phyloP scores from a whole-genome alignment of 2,113 vertebrate genomes.

The Jaculus jaculus region DNA sequence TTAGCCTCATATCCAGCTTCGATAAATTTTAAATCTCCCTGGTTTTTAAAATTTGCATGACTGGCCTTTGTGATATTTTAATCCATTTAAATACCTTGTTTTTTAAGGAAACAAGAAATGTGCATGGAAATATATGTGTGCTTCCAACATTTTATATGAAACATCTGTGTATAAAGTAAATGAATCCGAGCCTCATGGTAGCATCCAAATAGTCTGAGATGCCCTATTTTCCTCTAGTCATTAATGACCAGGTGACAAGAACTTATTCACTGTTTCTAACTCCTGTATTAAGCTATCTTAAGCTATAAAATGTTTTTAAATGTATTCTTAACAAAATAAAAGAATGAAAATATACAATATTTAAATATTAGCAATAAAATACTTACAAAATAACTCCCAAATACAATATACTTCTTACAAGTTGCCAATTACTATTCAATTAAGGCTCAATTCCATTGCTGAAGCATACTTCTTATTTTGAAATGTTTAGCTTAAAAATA shows the following conservation, averaged over 20 bases:
- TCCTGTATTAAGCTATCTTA: neutral
- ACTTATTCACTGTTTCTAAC: slow-evolving; percentile 62
- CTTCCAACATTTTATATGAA: slow-evolving; percentile 42
- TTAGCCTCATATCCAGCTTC: neutral
- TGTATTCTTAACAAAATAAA: slow-evolving; percentile 32
- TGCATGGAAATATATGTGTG: slow-evolving; percentile 48
- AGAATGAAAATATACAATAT: slow-evolving; percentile 33
- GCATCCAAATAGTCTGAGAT: neutral
- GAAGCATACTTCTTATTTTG: neutral
- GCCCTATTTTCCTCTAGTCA: slow-evolving; percentile 10
- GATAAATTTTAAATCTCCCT: slow-evolving; percentile 1
- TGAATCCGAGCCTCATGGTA: neutral
- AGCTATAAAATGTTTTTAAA: neutral
- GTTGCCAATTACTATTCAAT: neutral
- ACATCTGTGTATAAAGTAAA: slow-evolving; percentile 4
- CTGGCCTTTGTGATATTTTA: neutral
- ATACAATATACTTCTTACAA: neutral
- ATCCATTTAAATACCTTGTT: neutral
- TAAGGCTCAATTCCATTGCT: neutral
- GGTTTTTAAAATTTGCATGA: slow-evolving; percentile 46
- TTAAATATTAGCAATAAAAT: slow-evolving; percentile 10
- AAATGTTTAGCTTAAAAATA: slow-evolving; percentile 10
- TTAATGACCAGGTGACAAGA: slow-evolving; percentile 54
- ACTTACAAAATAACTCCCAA: slow-evolving; percentile 22
- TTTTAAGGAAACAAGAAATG: slow-evolving; percentile 52